Base-by-base conservation (phyloP, 2,888 invertebrate genomes). In the Leucophenga montana region DNA sequence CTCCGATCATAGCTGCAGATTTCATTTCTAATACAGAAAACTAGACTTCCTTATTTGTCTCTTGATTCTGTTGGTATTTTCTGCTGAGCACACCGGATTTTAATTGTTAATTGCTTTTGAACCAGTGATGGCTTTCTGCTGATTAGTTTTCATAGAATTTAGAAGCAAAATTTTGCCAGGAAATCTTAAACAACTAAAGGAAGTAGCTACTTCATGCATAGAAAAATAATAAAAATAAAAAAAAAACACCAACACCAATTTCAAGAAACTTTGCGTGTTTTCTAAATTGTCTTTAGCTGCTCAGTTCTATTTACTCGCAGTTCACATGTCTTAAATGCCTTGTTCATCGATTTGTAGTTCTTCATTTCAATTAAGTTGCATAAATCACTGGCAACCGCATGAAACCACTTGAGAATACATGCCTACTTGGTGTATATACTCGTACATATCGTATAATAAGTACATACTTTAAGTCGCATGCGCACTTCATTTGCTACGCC, bases 291-390 rank as follows among this genome's bases (percentile, higher is more conserved):
- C n/a, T n/a, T n/a, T n/a, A n/a, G n/a, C n/a, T n/a, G 4, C 27
- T 27, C 27, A 27, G 27, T 27, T 27, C 39, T 39, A 39, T 39
- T 39, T 39, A 39, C 39, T 39, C 39, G 39, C 39, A 39, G 3
- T 39, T 8, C 33, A 33, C 8, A 33, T 33, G 33, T 33, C 8
- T 33, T 33, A 3, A 33, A 33, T 33, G 33, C 8, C 18, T 31
- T 39, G 31, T 31, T 3, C 9, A 61, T 39, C 61, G 39, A 61
- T 61, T 61, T 61, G 61, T 82, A 75, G 81, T 78, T 81, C 82
- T 80, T 82, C 84, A 79, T 82, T 82, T 82, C 84, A 82, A 82
- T 82, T 84, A 82, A 84, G 81, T 78, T 75, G 81, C 81, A 84
- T 81, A 84, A 81, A 81, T 81, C 81, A 81, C 75, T 39, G 39